Base-by-base conservation (phyloP, 2,888 invertebrate genomes). In the Dynastes grantii region DNA sequence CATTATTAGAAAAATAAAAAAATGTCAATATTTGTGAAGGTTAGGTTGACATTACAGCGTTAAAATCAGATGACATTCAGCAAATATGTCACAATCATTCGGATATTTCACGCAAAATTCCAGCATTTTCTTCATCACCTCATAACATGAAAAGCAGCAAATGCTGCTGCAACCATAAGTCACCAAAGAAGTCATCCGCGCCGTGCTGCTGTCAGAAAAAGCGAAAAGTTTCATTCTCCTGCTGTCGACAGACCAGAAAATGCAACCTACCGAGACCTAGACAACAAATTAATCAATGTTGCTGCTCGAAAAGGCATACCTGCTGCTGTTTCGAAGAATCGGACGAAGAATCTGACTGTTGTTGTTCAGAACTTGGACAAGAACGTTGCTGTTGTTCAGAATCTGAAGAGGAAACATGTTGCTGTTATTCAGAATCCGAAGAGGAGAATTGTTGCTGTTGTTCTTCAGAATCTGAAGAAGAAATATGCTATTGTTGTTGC, bases 91-190 rank as follows among this genome's bases (percentile, higher is more conserved):
- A 67, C 16, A 32, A 22, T 3, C 16, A 67, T 49, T 67, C 11
- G 67, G 67, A 40, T 6, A 49, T 16, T 49, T 9, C 27, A 45
- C 45, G 16, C 49, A 45, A 67, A 67, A 22, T 67, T 49, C 22
- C 22, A 27, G 67, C 13, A 67, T 45, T 9, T 27, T 63, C 8
- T 32, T 27, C 45, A 49, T 37, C 45, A 27, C 11, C 64, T n/a
- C 64, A 32, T 67, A 67, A 45, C 27, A 67, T 67, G 67, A 67
- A 67, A 22, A 16, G 49, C 22, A 22, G 45, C 49, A 49, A 11
- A 22, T 67, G 67, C 49, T 67, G 67, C 27, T 67, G 16, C 49
- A 13, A 67, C 45, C 16, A 22, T 16, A 49, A 67, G 16, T n/a
- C 40, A 40, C 13, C 65, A 2, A 67, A 45, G 16, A 67, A 67